Percentiles rank a stretch among this genome's conserved stretches.
phyloP scores from a whole-genome alignment of 2,797 vertebrate species.

The Kryptopterus vitreolus region DNA sequence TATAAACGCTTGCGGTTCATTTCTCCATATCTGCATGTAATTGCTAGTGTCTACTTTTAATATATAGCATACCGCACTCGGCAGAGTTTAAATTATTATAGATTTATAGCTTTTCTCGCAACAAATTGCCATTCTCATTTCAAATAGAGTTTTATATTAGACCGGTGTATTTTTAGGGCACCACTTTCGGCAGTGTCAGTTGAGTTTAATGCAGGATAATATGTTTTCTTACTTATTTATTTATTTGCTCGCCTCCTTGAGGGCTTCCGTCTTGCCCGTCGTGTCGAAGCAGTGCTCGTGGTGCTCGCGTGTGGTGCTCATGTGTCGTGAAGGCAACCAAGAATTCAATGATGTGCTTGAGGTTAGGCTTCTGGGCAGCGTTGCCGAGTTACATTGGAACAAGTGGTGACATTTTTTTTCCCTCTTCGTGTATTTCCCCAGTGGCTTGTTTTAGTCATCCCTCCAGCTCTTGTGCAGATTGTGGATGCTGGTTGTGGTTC shows the following conservation, averaged over 20 bases:
- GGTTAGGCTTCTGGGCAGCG: background rate
- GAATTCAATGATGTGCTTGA: background rate
- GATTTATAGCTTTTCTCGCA: background rate
- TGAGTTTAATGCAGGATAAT: conserved; percentile 7
- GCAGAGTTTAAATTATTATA: background rate
- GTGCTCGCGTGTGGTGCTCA: background rate
- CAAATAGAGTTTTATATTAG: background rate
- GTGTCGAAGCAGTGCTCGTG: background rate
- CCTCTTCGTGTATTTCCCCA: no score
- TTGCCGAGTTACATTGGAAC: background rate
- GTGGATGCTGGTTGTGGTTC: background rate
- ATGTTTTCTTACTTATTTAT: background rate
- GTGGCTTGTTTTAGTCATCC: background rate
- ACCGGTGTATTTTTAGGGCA: background rate
- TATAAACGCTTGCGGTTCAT: no score
- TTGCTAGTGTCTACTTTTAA: background rate
- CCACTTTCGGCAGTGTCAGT: background rate
- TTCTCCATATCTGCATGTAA: no score
- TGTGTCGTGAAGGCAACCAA: background rate
- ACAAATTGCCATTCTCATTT: background rate
- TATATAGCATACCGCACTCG: background rate
- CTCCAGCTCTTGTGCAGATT: background rate
- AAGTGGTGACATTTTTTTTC: background rate
- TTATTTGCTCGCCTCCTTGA: background rate
- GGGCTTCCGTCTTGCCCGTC: background rate